phyloP scores from a whole-genome alignment of 2,888 invertebrate genomes.

The Meloe dianella region DNA sequence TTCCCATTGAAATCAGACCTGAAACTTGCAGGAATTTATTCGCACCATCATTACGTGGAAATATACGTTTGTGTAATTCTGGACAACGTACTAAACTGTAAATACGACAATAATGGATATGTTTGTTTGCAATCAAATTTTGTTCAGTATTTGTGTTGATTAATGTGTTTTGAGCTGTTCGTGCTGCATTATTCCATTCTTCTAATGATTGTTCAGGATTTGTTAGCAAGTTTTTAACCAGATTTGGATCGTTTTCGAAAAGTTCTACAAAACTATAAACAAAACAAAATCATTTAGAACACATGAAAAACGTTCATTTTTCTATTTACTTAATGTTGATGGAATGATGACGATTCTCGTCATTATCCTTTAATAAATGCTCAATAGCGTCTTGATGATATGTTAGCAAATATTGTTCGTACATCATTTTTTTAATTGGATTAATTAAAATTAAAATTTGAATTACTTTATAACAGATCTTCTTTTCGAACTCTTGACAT shows the following conservation, averaged over 20 bases:
- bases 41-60: constrained; percentile 75
- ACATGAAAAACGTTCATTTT: constrained; percentile 21
- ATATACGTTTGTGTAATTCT: constrained; percentile 68
- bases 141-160: constrained; percentile 56
- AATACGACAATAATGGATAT: constrained; percentile 73
- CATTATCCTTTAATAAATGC: constrained; percentile 66
- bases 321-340: constrained; percentile 71
- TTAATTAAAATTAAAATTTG: neutral
- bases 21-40: constrained; percentile 76
- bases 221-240: constrained; percentile 72
- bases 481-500: too few species aligned
- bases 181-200: constrained; percentile 68
- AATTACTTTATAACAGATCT: too few species aligned
- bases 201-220: constrained; percentile 68
- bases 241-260: constrained; percentile 71
- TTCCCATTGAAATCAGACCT: constrained; percentile 59
- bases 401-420: constrained; percentile 64
- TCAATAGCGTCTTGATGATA: constrained; percentile 68
- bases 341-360: constrained; percentile 68
- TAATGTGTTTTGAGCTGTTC: constrained; percentile 67
- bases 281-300: constrained; percentile 12
- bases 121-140: constrained; percentile 63
- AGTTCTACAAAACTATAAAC: constrained; percentile 71
- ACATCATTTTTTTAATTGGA: constrained; percentile 26
- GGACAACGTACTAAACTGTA: constrained; percentile 73